Evolutionary conservation across 2,797 vertebrate genomes (phyloP).

Genomic region (Ctenopoma multispine): DNA sequence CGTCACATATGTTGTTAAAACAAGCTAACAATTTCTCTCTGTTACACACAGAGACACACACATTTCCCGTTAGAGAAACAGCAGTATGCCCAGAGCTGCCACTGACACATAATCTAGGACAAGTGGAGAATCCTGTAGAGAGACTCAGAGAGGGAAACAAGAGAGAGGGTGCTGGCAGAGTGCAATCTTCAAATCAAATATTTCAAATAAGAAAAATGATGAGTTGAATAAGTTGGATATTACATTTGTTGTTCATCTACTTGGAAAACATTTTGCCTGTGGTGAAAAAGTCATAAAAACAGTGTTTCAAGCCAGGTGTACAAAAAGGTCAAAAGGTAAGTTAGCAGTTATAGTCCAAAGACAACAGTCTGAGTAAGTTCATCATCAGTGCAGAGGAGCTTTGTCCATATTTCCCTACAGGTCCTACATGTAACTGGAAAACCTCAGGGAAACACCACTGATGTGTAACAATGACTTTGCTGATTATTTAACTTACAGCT

Average conservation of each 20-base stretch:
- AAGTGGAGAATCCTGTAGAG: constrained; percentile 74
- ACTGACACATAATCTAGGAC: constrained; percentile 41
- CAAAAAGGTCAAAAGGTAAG: constrained; percentile 29
- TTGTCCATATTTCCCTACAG: constrained; percentile 6
- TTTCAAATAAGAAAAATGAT: constrained; percentile 33
- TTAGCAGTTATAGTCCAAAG: constrained; percentile 38
- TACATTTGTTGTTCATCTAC: constrained; percentile 46
- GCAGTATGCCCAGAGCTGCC: constrained; percentile 47
- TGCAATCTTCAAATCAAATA: constrained; percentile 2
- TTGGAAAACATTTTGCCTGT: constrained; percentile 34
- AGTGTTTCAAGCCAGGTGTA: constrained; percentile 13
- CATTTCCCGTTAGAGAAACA: constrained; percentile 46
- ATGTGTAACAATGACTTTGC: not conserved
- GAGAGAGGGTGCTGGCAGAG: constrained; percentile 1
- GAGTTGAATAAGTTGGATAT: constrained; percentile 17
- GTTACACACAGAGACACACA: constrained; percentile 29
- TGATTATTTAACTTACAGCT: not conserved
- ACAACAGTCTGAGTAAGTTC: constrained; percentile 27
- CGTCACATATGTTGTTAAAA: constrained; percentile 32
- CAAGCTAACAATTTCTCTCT: constrained; percentile 31
- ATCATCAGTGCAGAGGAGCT: constrained; percentile 20
- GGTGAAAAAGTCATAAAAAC: not conserved
- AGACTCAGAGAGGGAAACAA: constrained; percentile 23
- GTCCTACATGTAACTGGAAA: not conserved
- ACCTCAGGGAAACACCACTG: constrained; percentile 23